Conservation (phyloP, 2,888 invertebrate genomes). For the Molanna angustata region DNA sequence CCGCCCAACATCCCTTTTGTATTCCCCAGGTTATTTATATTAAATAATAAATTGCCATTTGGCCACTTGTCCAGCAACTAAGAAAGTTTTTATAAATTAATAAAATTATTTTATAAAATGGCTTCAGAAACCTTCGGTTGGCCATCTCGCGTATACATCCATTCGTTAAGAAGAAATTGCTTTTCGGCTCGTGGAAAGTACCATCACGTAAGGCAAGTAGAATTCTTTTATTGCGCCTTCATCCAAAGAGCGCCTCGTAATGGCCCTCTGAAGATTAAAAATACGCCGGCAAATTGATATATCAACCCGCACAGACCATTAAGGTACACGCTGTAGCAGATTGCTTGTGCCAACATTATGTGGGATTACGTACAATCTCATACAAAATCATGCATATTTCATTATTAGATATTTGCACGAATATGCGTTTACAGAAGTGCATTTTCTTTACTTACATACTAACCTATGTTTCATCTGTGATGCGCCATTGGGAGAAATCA, state of each 20-base stretch:
- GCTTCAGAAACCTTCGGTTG: no score
- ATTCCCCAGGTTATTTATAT: no score
- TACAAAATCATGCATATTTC: conserved; percentile 14
- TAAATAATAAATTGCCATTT: no score
- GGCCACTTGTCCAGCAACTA: no score
- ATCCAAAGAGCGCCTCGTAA: conserved; percentile 19
- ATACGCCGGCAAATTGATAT: conserved; percentile 31
- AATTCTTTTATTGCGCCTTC: conserved; percentile 23
- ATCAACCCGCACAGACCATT: conserved; percentile 15
- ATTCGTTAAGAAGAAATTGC: conserved; percentile 27
- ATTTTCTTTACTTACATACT: no score
- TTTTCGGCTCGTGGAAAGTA: conserved; percentile 25
- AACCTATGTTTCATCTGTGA: no score
- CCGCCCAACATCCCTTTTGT: no score
- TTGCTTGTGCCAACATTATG: conserved; percentile 6
- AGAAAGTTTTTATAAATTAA: no score
- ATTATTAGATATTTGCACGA: no score
- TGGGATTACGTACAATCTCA: conserved; percentile 16
- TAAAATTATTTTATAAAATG: no score
- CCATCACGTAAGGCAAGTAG: conserved; percentile 13
- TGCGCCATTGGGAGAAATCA: no score
- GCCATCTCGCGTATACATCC: conserved; percentile 4
- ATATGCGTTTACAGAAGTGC: no score
- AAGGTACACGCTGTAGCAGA: conserved; percentile 10
- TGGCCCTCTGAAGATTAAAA: conserved; percentile 32